Base-by-base conservation (phyloP, 2,888 invertebrate species). In the Aphelenchoides bicaudatus region DNA sequence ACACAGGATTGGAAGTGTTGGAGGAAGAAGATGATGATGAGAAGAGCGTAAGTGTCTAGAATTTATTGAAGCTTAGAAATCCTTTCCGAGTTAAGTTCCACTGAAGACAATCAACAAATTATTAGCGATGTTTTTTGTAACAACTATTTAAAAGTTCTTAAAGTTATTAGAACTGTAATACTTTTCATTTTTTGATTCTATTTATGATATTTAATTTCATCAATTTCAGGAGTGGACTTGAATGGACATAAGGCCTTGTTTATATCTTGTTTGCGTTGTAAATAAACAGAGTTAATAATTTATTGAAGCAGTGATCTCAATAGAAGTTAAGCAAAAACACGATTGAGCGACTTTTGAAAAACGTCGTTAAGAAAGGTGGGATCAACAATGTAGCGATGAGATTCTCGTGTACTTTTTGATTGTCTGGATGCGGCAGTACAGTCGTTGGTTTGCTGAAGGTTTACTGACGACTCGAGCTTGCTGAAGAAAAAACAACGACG, bases 401-500 rank as follows among this genome's bases (percentile, higher is more conserved):
- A 51, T 30, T 31, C 31, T 37, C 13, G 8, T 29, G 43, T 2
- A 34, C 34, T 34, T 6, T 43, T 19, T 10, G 23, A 10, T 21
- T 39, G 52, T 1, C 52, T 37, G 39, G 16, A 37, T 19, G 38
- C 52, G 1, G 47, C 39, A n/a, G 52, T 16, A 28, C 52, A 51
- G 21, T 51, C 52, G 13, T 27, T 10, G 3, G 13, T 43, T 13
- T 23, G 43, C 13, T 27, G 25, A 10, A 10, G 10, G 3, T 43
- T 43, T 10, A 27, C 13, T 27, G 10, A 16, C n/a, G 52, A 43
- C 19, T 13, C 25, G 21, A 51, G 38, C 25, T 51, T 51, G 16
- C 55, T 54, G 52, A 51, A 67, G 30, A 55, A 61, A 28, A 68
- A 71, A 30, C 68, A 68, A 19, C 50, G 47, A 5, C 59, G 53